A percentile compares a stretch with the other conserved stretches of the same genome.
These are phyloP conservation scores for Watsonalla binaria DNA, from an alignment of 2,888 invertebrate genomes.

Conservation along the genomic window DNA sequence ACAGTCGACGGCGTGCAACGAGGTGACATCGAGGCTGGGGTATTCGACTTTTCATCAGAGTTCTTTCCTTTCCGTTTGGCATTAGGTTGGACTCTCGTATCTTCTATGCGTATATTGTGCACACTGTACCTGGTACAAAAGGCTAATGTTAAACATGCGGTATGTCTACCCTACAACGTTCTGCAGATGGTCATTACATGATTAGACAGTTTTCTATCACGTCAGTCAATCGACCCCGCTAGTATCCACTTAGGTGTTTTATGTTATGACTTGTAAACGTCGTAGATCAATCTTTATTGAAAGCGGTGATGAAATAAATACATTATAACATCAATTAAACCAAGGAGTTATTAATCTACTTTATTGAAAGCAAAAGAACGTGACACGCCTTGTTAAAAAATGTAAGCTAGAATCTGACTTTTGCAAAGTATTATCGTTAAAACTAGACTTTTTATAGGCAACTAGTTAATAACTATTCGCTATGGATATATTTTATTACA, in stretches of 20 bases:
- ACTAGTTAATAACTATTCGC: not conserved
- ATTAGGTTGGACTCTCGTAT: constrained; percentile 67
- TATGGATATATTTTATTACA: not conserved
- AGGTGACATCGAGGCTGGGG: constrained; percentile 61
- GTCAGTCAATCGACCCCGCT: not conserved
- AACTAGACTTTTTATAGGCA: not conserved
- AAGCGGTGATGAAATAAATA: not conserved
- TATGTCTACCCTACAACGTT: constrained; percentile 22
- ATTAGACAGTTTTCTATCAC: not conserved
- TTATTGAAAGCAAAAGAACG: not conserved
- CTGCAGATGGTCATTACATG: constrained; percentile 19
- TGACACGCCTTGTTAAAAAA: not conserved
- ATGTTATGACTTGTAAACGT: not conserved
- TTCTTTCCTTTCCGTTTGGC: constrained; percentile 72
- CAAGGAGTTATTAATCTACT: not conserved
- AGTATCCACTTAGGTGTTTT: not conserved
- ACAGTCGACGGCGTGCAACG: constrained; percentile 60
- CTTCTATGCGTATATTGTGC: constrained; percentile 69
- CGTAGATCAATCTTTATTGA: not conserved
- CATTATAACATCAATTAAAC: not conserved
- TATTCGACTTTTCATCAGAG: constrained; percentile 62
- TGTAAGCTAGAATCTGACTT: not conserved
- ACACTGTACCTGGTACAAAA: constrained; percentile 53
- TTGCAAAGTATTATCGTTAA: not conserved
- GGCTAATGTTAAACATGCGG: constrained; percentile 64